Base-by-base conservation (phyloP, 2,113 vertebrate species). In the Phyllostomus discolor region DNA sequence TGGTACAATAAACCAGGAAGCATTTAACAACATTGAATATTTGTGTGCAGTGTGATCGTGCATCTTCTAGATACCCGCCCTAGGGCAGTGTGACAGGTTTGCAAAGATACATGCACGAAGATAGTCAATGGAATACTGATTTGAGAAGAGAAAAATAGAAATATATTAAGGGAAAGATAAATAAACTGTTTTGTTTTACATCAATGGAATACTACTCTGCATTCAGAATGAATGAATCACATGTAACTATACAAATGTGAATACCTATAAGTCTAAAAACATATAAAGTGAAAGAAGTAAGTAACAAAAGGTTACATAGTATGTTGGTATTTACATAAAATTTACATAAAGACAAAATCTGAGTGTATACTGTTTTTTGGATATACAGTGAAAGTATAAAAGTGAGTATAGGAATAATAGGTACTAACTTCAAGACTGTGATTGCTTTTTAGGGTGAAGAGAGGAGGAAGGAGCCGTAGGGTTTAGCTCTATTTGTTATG, bases 131-230 rank as follows among this genome's bases (percentile, higher is more conserved):
- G 22, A 86, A 73, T 48, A 84, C 22, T 41, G 50, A 92, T 76
- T 91, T 81, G 59, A 93, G 67, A 92, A 89, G 41, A 90, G 19
- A 52, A 84, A 80, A 93, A 73, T 31, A 92, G 26, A 94, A 46
- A 43, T 38, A 22, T 16, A 72, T 70, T 67, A 83, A 82, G 50
- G 41, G 8, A 62, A 93, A 82, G 50, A 76, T 72, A 80, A 52
- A 76, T 43, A 72, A 81, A 83, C 64, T 79, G 33, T 15, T 67
- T 67, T 94, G 52, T 41, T 38, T 12, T 7, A 28, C 17, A 86
- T 62, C 54, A 78, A 0, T 59, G 48, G 80, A 90, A 8, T 85
- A 57, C 5, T 92, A 28, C 33, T 57, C 17, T 92, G 35, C 41
- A 69, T 92, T 94, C 50, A 43, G 59, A 87, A 69, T n/a, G 75